Evolutionary conservation across 1,140 invertebrate species (phyloP).

Genomic region (Telenomus remus): DNA sequence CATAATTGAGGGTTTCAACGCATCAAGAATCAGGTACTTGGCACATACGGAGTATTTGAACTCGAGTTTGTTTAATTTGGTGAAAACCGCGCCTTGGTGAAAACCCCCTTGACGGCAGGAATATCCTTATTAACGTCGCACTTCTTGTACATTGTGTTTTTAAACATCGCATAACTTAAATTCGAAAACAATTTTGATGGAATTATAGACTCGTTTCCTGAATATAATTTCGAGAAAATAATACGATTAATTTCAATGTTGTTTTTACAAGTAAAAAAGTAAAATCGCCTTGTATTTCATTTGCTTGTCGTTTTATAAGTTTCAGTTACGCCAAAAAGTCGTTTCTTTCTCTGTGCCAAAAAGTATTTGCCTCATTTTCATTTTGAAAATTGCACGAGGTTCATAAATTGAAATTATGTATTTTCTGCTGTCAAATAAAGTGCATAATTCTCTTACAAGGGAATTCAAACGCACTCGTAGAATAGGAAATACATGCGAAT

Average conservation of each 20-base stretch:
- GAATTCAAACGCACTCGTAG: slow-evolving; percentile 15
- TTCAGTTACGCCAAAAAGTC: background rate
- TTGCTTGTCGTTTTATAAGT: slow-evolving; percentile 4
- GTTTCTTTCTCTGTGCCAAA: background rate
- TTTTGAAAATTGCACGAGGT: background rate
- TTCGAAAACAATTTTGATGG: no score
- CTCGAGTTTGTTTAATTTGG: slow-evolving; percentile 43
- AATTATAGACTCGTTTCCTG: no score
- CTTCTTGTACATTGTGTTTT: no score
- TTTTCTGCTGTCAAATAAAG: slow-evolving; percentile 36
- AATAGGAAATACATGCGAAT: slow-evolving; percentile 6
- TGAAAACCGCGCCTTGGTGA: slow-evolving; percentile 24
- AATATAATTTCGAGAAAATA: no score
- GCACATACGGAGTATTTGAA: slow-evolving; percentile 10
- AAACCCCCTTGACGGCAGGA: slow-evolving; percentile 16
- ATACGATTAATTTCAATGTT: no score
- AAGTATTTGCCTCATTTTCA: slow-evolving; percentile 11
- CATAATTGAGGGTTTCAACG: slow-evolving; percentile 53
- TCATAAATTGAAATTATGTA: slow-evolving; percentile 16
- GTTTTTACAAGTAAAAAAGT: no score
- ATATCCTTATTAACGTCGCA: background rate
- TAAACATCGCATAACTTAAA: no score
- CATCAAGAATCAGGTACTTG: slow-evolving; percentile 32
- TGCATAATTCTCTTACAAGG: slow-evolving; percentile 17
- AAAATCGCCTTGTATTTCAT: no score